Evolutionary conservation across 2,888 invertebrate species (phyloP), one percentile per base, ranked within the genome.

Genomic region (Exocentrus adspersus): DNA sequence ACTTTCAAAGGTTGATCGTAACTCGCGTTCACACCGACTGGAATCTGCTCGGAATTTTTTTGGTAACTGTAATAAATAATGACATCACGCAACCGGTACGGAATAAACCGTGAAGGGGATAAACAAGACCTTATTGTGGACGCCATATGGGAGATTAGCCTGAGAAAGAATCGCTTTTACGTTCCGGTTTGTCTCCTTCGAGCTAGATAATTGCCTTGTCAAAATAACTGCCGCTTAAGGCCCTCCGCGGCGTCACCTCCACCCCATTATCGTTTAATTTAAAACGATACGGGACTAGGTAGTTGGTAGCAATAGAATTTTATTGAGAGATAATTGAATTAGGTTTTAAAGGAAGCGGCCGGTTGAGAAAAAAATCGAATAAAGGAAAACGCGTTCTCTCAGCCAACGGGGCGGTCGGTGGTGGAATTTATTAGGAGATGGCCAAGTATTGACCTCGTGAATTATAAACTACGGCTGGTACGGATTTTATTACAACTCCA

Each of bases 241-340:
- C 53, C 57, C 50, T 51, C 43, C 30, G 48, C 10, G 32, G 61
- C 57, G 60, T 63, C 62, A 60, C 60, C 66, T 63, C n/a, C n/a
- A 65, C 62, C 54, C 62, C 51, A 56, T 62, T 57, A 63, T 66
- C 63, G 60, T 63, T 41, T 48, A 63, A 66, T 66, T 66, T 41
- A 46, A 42, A 54, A 28, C 10, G 16, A 5, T 21, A 14, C 24
- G 5, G 48, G 21, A 21, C 9, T 12, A 53, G 42, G 41, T 53
- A 24, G 20, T 14, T 16, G 24, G 41, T 12, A 37, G 9, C 3
- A 20, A 30, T 30, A 7, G 10, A 16, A 4, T 43, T 12, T 37
- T 37, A 37, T 37, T 12, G 10, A n/a, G 37, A 24, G 12, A 37
- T 37, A n/a, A 37, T 37, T 37, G 12, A 2, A 37, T 37, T 9